Evolutionary conservation across 2,797 vertebrate species (phyloP).

Genomic region (Erethizon dorsatum): DNA sequence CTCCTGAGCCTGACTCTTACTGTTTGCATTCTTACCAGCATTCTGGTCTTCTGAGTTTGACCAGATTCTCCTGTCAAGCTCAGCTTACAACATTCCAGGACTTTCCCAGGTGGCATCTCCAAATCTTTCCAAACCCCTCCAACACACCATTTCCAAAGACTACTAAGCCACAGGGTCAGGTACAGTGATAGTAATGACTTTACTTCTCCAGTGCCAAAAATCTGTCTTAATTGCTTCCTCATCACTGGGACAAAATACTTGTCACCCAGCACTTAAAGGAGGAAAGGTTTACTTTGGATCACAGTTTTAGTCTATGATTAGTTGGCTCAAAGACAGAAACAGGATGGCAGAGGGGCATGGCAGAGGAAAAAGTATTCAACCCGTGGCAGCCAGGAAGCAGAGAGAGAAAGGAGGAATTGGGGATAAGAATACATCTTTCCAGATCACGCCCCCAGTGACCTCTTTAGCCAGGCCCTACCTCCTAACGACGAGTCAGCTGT

Average conservation of each 20-base stretch:
- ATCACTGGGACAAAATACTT: neutral
- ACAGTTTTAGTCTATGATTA: neutral
- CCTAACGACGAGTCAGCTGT: too few species aligned
- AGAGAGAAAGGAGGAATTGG: neutral
- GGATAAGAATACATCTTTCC: neutral
- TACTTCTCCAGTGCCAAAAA: neutral
- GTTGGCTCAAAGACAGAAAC: too few species aligned
- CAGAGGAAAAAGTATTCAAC: too few species aligned
- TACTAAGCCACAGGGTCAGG: too few species aligned
- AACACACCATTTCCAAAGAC: neutral
- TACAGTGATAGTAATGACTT: too few species aligned
- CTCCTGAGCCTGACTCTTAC: neutral
- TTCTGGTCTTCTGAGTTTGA: neutral
- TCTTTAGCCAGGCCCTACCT: neutral
- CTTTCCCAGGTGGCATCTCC: neutral
- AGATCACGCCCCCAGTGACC: neutral
- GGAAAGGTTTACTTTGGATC: neutral
- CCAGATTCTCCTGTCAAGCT: neutral
- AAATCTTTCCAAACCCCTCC: neutral
- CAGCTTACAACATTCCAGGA: neutral
- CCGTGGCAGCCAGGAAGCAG: too few species aligned
- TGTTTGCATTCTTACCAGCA: neutral
- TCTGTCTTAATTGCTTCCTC: neutral
- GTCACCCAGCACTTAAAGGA: neutral
- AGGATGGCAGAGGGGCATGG: too few species aligned